These are phyloP conservation scores for Drosophila paulistorum DNA, from an alignment of 1,140 invertebrate species.

Conservation along the genomic window DNA sequence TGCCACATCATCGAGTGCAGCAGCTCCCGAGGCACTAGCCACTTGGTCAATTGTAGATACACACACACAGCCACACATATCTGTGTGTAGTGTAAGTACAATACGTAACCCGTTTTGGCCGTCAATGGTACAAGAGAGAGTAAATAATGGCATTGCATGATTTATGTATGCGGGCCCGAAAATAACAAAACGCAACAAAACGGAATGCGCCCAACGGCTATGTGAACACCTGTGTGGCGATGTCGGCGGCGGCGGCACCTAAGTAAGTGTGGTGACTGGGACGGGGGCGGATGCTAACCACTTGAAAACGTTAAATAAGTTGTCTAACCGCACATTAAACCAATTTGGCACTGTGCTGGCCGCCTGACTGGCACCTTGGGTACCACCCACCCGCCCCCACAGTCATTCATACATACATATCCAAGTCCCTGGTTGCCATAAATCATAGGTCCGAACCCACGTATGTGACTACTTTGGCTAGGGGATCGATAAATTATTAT, in stretches of 20 bases:
- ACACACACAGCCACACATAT: slow-evolving; percentile 7
- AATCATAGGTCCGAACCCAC: slow-evolving; percentile 71
- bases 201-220: slow-evolving; percentile 10
- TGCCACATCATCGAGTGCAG: slow-evolving; percentile 15
- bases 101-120: slow-evolving; percentile 64
- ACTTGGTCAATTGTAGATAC: slow-evolving; percentile 50
- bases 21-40: slow-evolving; percentile 30
- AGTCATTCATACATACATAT: slow-evolving; percentile 3
- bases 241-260: slow-evolving; percentile 44
- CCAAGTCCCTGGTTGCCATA: slow-evolving; percentile 61
- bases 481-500: slow-evolving; percentile 83
- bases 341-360: slow-evolving; percentile 73
- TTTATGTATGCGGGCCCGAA: slow-evolving; percentile 55
- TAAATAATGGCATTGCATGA: slow-evolving; percentile 69
- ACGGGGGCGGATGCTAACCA: slow-evolving; percentile 57
- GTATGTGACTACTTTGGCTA: slow-evolving; percentile 78
- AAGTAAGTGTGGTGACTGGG: slow-evolving; percentile 31
- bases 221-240: slow-evolving; percentile 12
- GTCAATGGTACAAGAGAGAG: slow-evolving; percentile 33
- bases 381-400: slow-evolving; percentile 21
- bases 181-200: slow-evolving; percentile 47
- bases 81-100: slow-evolving; percentile 29
- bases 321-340: slow-evolving; percentile 81
- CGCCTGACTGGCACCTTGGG: slow-evolving; percentile 68
- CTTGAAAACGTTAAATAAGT: slow-evolving; percentile 81